A percentile compares a stretch with the other conserved stretches of the same genome.
Conservation (phyloP, 2,113 vertebrate genomes). For the Alouatta palliata region DNA sequence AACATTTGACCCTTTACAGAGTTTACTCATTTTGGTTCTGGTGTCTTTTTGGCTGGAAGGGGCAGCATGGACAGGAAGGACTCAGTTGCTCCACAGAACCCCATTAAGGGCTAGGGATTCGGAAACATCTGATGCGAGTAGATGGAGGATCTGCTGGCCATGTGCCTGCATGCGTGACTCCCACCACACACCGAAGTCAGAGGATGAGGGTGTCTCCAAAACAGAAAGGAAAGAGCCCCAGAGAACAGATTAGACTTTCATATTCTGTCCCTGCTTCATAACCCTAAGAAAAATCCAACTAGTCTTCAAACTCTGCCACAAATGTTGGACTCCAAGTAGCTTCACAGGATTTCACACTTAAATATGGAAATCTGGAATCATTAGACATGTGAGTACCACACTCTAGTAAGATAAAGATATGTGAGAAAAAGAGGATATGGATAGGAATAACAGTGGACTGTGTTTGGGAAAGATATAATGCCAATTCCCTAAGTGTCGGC, state of each 20-base stretch:
- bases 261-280: background rate
- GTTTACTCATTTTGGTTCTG: background rate
- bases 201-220: background rate
- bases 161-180: background rate
- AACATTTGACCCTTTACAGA: background rate
- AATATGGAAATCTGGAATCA: background rate
- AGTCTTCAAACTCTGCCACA: background rate
- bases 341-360: background rate
- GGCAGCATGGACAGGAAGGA: background rate
- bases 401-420: background rate
- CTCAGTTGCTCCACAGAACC: background rate
- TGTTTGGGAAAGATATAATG: background rate
- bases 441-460: background rate
- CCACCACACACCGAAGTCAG: background rate
- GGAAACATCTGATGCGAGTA: background rate
- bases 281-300: background rate
- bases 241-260: background rate
- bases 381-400: background rate
- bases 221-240: background rate
- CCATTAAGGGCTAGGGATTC: background rate
- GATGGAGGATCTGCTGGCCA: background rate
- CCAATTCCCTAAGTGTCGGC: background rate
- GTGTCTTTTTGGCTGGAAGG: background rate
- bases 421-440: background rate
- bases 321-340: background rate